These are phyloP conservation scores for Drosophila sordidapex DNA, from an alignment of 2,888 invertebrate genomes.

Conservation along the genomic window DNA sequence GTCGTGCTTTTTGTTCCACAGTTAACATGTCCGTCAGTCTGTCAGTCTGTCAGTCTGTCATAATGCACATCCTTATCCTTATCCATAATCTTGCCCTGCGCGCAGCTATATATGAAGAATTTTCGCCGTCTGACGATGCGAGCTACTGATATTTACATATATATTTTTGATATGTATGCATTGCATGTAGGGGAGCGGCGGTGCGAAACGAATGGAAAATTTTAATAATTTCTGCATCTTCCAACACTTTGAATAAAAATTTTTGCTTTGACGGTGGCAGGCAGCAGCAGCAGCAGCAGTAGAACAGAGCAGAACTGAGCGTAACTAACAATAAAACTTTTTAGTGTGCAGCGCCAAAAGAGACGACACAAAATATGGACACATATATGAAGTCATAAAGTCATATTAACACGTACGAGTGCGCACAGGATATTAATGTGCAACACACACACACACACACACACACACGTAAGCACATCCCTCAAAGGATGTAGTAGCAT, in stretches of 20 bases:
- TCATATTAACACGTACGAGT: constrained; percentile 85
- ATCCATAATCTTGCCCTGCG: constrained; percentile 18
- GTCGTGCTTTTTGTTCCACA: not conserved
- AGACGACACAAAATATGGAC: constrained; percentile 75
- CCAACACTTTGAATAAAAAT: constrained; percentile 79
- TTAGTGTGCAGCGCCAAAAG: constrained; percentile 69
- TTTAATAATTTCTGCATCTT: constrained; percentile 79
- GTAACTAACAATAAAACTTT: constrained; percentile 80
- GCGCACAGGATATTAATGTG: constrained; percentile 83
- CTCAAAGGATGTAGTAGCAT: constrained; percentile 19
- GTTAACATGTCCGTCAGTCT: not conserved
- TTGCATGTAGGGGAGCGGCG: constrained; percentile 6
- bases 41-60: constrained; percentile 4
- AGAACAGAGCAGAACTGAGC: constrained; percentile 17
- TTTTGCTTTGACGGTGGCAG: constrained; percentile 73
- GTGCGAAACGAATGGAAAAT: constrained; percentile 41
- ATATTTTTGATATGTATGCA: constrained; percentile 12
- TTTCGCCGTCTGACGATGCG: constrained; percentile 47
- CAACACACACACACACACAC: constrained; percentile 44
- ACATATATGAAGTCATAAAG: constrained; percentile 84
- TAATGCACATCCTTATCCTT: constrained; percentile 25
- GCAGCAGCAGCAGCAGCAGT: constrained; percentile 32
- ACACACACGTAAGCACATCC: constrained; percentile 7
- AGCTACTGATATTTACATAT: constrained; percentile 30
- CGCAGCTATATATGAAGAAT: constrained; percentile 51